phyloP scores from a whole-genome alignment of 1,140 invertebrate genomes.

The Nephotettix cincticeps region DNA sequence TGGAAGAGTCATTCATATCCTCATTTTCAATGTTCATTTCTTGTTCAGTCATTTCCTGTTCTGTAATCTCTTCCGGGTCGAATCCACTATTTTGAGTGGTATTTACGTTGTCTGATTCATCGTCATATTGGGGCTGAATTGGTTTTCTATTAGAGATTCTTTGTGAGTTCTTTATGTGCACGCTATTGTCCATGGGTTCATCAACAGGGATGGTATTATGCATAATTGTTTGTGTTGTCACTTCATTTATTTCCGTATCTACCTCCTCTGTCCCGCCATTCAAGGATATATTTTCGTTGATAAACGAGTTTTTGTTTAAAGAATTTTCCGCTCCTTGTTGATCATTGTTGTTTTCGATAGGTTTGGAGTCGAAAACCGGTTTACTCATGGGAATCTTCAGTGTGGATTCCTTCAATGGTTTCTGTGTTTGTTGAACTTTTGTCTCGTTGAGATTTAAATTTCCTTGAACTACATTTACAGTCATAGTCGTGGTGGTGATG shows the following conservation, averaged over 20 bases:
- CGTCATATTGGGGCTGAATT: neutral
- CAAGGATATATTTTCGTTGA: neutral
- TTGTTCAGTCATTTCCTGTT: neutral
- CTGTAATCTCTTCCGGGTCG: neutral
- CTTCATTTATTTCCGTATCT: neutral
- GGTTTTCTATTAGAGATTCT: neutral
- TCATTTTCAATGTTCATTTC: neutral
- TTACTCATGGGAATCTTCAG: neutral
- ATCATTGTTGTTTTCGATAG: neutral
- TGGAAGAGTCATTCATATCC: neutral
- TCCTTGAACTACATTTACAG: conserved; percentile 34
- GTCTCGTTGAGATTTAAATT: neutral
- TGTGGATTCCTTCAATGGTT: neutral
- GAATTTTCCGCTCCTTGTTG: too few species aligned
- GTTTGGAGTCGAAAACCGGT: neutral
- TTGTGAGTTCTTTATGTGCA: neutral
- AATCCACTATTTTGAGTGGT: neutral
- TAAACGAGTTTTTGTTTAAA: too few species aligned
- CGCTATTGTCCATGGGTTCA: neutral
- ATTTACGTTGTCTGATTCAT: neutral
- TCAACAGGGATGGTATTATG: neutral
- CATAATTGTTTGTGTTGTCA: neutral
- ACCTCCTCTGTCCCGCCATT: neutral
- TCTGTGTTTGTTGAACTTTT: neutral
- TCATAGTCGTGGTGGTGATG: conserved; percentile 36